A percentile compares a stretch with the other conserved stretches of the same genome.
Conservation (phyloP, 2,797 vertebrate genomes). For the Todus mexicanus region DNA sequence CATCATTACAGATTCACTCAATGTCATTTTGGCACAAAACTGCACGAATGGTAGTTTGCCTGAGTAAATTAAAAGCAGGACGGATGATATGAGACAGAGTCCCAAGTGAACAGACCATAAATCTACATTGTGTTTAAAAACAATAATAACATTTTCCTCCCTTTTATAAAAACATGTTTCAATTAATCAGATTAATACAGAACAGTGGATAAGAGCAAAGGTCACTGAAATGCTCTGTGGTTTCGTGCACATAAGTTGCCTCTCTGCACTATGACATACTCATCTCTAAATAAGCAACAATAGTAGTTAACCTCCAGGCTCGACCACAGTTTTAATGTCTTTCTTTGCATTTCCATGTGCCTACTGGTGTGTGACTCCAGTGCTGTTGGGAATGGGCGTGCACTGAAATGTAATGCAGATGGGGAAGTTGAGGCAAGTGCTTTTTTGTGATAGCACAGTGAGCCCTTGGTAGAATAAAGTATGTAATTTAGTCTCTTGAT, state of each 20-base stretch:
- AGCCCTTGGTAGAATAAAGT: background rate
- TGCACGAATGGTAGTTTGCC: background rate
- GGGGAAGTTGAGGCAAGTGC: background rate
- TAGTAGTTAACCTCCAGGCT: background rate
- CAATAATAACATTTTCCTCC: background rate
- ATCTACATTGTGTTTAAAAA: background rate
- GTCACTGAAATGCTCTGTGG: background rate
- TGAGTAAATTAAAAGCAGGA: slow-evolving; percentile 1
- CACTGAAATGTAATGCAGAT: background rate
- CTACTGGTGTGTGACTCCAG: background rate
- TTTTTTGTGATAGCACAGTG: background rate
- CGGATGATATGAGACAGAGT: background rate
- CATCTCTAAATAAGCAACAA: background rate
- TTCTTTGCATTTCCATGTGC: background rate
- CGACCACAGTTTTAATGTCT: background rate
- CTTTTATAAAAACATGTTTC: slow-evolving; percentile 3
- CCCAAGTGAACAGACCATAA: background rate
- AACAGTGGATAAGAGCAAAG: background rate
- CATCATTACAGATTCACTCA: background rate
- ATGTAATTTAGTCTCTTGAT: background rate
- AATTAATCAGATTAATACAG: background rate
- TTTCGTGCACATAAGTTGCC: background rate
- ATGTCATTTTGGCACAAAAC: background rate
- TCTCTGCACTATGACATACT: background rate
- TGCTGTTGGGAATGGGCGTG: background rate